Percentiles rank a stretch among this genome's conserved stretches.
These are phyloP conservation scores for Araneus ventricosus DNA, from an alignment of 1,140 invertebrate genomes.

Conservation along the genomic window DNA sequence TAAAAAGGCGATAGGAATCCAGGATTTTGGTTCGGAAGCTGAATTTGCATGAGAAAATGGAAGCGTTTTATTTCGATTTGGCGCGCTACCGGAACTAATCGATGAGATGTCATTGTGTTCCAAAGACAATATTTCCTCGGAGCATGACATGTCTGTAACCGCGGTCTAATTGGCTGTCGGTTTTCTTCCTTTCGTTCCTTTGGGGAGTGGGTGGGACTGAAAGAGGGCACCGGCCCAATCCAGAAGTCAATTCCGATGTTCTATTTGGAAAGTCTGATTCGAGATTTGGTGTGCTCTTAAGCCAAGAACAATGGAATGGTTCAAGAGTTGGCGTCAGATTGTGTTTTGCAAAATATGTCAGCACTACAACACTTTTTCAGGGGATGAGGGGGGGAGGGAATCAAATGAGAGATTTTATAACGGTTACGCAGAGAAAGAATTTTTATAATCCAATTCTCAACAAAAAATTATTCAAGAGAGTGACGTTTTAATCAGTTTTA, in stretches of 20 bases:
- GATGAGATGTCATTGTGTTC: slow-evolving; percentile 30
- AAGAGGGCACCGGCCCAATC: not conserved
- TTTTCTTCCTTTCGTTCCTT: not conserved
- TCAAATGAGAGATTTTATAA: too few species aligned
- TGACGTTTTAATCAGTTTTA: too few species aligned
- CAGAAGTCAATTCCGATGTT: not conserved
- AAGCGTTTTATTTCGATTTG: not conserved
- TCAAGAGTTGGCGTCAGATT: too few species aligned
- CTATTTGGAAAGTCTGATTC: not conserved
- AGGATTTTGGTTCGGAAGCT: not conserved
- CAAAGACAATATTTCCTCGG: slow-evolving; percentile 10
- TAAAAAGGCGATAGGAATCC: slow-evolving; percentile 6
- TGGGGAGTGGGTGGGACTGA: not conserved
- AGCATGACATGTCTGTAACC: not conserved
- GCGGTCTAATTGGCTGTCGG: not conserved
- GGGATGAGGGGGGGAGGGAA: too few species aligned
- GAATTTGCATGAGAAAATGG: slow-evolving; percentile 8
- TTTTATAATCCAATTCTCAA: too few species aligned
- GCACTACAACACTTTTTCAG: too few species aligned
- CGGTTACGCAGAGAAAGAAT: too few species aligned
- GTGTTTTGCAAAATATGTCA: too few species aligned
- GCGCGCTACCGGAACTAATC: slow-evolving; percentile 18
- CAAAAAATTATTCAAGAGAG: too few species aligned
- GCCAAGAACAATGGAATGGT: too few species aligned
- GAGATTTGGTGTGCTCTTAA: not conserved